A percentile compares a stretch with the other conserved stretches of the same genome.
Conservation (phyloP, 2,797 vertebrate genomes). For the Petrocephalus sullivani region DNA sequence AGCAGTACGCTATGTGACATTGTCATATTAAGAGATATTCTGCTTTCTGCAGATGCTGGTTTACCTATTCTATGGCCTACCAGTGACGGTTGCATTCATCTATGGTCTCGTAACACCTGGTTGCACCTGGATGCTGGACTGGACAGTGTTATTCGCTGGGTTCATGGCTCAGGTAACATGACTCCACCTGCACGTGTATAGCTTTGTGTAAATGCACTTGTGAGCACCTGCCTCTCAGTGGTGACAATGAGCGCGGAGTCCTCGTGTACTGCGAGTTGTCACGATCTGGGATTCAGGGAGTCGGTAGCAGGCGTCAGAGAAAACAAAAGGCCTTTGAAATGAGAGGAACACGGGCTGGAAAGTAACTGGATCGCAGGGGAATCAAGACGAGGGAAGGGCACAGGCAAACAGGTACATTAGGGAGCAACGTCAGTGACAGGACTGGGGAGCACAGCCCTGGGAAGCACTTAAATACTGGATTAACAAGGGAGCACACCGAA, state of each 20-base stretch:
- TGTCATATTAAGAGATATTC: background rate
- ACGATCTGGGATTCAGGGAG: too few species aligned
- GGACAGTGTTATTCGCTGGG: slow-evolving; percentile 77
- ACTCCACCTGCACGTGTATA: background rate
- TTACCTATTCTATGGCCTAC: slow-evolving; percentile 77
- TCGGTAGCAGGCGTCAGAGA: too few species aligned
- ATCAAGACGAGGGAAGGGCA: too few species aligned
- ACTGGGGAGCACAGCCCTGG: too few species aligned
- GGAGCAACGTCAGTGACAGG: too few species aligned
- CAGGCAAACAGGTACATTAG: too few species aligned
- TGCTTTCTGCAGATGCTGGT: slow-evolving; percentile 73
- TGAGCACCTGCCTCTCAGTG: background rate
- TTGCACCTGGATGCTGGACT: slow-evolving; percentile 86
- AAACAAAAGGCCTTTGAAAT: too few species aligned
- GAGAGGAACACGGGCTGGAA: too few species aligned
- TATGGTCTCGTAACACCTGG: slow-evolving; percentile 75
- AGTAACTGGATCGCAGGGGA: too few species aligned
- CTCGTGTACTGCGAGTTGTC: background rate
- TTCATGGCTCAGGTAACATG: slow-evolving; percentile 79
- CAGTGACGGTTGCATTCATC: slow-evolving; percentile 62
- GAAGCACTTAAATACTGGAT: too few species aligned
- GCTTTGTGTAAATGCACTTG: background rate
- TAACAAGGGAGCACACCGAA: too few species aligned
- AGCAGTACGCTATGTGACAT: background rate
- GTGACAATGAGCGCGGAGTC: background rate